phyloP scores from a whole-genome alignment of 2,797 vertebrate species.

The Distichodus sexfasciatus region DNA sequence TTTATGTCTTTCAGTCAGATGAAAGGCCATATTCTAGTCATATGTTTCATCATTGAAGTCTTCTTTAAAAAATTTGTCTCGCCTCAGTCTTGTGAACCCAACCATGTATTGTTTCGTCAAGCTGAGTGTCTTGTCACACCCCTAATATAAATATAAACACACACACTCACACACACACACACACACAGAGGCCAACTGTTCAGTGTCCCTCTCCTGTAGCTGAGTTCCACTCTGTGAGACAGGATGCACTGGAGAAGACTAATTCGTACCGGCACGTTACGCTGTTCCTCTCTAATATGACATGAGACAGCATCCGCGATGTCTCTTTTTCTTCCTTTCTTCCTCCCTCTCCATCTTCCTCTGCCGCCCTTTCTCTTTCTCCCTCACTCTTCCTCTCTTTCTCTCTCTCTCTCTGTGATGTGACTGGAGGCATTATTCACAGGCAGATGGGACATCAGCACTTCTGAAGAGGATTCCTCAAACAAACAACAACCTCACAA shows the following conservation, averaged over 20 bases:
- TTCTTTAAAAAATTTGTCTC: no score
- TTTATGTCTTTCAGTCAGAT: no score
- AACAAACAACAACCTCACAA: conserved; percentile 33
- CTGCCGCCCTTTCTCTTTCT: conserved; percentile 6
- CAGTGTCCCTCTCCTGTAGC: not conserved
- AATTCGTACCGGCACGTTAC: conserved; percentile 40
- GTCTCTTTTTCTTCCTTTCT: conserved; percentile 31
- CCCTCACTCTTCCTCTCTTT: conserved; percentile 8
- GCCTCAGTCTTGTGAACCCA: no score
- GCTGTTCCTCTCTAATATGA: conserved; percentile 40
- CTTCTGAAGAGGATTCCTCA: conserved; percentile 44
- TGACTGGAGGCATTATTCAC: conserved; percentile 44
- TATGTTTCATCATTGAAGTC: no score
- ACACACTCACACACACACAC: conserved; percentile 5
- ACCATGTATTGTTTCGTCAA: no score
- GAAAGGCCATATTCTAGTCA: no score
- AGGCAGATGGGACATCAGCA: conserved; percentile 43
- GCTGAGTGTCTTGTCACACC: no score
- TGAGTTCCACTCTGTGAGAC: conserved; percentile 25
- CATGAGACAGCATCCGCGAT: conserved; percentile 36
- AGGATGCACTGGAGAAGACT: conserved; percentile 18
- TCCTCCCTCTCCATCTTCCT: not conserved
- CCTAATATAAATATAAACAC: not conserved
- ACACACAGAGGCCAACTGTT: conserved; percentile 17
- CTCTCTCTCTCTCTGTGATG: conserved; percentile 25